Conservation (phyloP, 2,888 invertebrate species). For the Sialis lutaria region DNA sequence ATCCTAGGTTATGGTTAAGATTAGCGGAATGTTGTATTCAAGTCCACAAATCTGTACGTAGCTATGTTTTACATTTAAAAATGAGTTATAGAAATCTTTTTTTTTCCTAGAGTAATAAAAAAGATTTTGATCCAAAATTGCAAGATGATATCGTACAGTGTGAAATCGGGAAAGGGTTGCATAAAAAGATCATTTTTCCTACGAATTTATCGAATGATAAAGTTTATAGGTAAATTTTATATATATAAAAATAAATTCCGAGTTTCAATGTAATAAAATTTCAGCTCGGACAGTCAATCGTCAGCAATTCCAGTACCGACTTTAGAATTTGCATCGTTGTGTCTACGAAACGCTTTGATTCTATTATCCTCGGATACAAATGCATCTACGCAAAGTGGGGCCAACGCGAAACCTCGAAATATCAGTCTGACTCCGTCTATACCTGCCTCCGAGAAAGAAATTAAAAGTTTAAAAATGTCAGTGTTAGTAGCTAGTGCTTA, state of each 20-base stretch:
- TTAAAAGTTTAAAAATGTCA: conserved; percentile 40
- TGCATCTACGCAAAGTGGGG: conserved; percentile 17
- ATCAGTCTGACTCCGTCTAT: conserved; percentile 38
- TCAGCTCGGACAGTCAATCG: conserved; percentile 44
- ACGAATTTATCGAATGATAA: conserved; percentile 32
- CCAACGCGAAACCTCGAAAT: conserved; percentile 21
- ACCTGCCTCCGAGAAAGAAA: conserved; percentile 39
- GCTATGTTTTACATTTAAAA: not conserved
- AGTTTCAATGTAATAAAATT: conserved; percentile 12
- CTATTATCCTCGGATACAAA: conserved; percentile 39
- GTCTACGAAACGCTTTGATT: conserved; percentile 67
- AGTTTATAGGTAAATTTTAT: conserved; percentile 27
- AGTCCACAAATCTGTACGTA: conserved; percentile 30
- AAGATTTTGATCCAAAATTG: conserved; percentile 38
- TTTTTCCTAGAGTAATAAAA: conserved; percentile 34
- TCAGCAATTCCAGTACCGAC: conserved; percentile 77
- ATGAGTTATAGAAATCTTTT: not conserved
- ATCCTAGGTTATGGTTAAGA: conserved; percentile 80
- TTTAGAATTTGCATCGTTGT: conserved; percentile 77
- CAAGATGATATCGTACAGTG: conserved; percentile 40
- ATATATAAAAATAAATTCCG: conserved; percentile 11
- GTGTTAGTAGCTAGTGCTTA: conserved; percentile 70
- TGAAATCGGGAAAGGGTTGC: conserved; percentile 36
- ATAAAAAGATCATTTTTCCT: conserved; percentile 42
- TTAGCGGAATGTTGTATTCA: conserved; percentile 83